Conservation (phyloP, 2,797 vertebrate genomes). For the Rhinella marina region DNA sequence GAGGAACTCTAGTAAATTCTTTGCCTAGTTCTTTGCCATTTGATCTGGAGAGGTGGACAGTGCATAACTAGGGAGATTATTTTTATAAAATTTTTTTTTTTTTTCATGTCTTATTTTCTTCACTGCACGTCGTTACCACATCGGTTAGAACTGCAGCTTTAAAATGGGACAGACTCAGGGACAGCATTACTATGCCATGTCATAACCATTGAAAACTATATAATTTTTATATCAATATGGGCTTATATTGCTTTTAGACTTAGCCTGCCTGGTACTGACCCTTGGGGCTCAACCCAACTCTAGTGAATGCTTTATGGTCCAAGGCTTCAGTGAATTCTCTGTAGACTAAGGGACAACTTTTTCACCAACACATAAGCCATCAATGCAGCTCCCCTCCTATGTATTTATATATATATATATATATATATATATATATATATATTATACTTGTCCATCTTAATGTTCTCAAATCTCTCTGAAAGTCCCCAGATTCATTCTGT, state of each 20-base stretch:
- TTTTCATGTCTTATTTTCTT: not conserved
- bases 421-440: not conserved
- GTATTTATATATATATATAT: not conserved
- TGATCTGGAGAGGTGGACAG: not conserved
- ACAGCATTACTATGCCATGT: not conserved
- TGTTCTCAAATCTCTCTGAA: no score
- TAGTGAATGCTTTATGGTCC: not conserved
- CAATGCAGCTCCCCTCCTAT: not conserved
- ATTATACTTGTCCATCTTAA: no score
- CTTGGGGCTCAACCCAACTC: not conserved
- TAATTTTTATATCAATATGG: not conserved
- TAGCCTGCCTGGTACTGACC: not conserved
- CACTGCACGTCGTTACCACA: not conserved
- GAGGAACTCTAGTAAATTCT: not conserved
- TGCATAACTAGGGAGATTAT: not conserved
- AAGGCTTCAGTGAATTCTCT: not conserved
- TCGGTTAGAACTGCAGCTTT: not conserved
- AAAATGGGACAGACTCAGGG: conserved; percentile 24
- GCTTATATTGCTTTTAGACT: not conserved
- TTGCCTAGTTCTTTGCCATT: no score
- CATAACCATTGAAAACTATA: not conserved
- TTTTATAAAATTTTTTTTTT: conserved; percentile 42
- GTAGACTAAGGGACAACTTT: not conserved
- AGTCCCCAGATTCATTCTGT: no score
- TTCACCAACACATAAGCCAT: not conserved